These are phyloP conservation scores for Mesocricetus auratus DNA, from an alignment of 2,113 vertebrate species.

Conservation along the genomic window DNA sequence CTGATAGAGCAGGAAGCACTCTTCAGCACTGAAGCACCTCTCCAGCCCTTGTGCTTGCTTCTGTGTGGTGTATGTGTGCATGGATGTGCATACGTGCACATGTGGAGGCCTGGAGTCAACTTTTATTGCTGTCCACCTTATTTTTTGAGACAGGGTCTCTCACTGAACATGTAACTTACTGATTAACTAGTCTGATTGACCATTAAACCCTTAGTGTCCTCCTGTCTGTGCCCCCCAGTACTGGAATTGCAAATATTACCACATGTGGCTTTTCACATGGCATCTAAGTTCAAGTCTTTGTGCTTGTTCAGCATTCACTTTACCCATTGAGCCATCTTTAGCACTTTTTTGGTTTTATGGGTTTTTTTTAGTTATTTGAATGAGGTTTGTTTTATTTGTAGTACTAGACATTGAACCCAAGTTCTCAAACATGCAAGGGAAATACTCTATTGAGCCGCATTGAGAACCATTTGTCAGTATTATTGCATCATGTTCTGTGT, in stretches of 20 bases:
- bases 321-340: neutral
- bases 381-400: neutral
- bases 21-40: neutral
- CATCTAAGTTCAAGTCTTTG: neutral
- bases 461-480: neutral
- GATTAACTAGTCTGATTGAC: neutral
- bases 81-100: neutral
- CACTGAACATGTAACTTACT: neutral
- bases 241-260: neutral
- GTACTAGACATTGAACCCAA: neutral
- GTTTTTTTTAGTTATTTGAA: neutral
- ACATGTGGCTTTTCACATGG: neutral
- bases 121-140: neutral
- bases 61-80: neutral
- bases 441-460: neutral
- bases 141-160: neutral
- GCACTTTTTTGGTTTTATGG: neutral
- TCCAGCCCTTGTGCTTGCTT: neutral
- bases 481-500: neutral
- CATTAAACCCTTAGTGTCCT: neutral
- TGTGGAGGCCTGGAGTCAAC: neutral
- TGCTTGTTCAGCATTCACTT: neutral
- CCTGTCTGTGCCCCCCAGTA: neutral
- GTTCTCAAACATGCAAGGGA: neutral
- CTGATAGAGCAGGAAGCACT: neutral